Conservation (phyloP, 1,140 invertebrate genomes). For the Trichogramma pretiosum region DNA sequence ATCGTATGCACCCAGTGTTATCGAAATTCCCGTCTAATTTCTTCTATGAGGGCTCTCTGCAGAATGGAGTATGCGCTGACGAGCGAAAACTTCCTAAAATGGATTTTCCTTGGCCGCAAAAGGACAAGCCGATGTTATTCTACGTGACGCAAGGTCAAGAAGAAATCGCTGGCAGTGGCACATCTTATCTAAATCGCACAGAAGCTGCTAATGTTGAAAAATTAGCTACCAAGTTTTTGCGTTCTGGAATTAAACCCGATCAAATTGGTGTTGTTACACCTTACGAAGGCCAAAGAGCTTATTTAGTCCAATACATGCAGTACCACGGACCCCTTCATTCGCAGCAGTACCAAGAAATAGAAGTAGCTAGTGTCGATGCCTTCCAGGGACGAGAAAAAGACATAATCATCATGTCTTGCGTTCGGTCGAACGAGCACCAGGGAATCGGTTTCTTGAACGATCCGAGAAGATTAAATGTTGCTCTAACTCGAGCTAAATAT, state of each 20-base stretch:
- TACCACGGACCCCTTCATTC: slow-evolving; percentile 94
- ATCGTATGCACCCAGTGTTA: slow-evolving; percentile 96
- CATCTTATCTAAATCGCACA: slow-evolving; percentile 95
- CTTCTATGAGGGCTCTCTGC: slow-evolving; percentile 97
- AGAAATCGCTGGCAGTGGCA: slow-evolving; percentile 96
- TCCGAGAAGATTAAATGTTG: slow-evolving; percentile 94
- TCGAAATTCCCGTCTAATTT: slow-evolving; percentile 97
- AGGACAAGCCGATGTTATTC: slow-evolving; percentile 98
- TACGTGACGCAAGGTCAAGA: slow-evolving; percentile 97
- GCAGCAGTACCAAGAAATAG: slow-evolving; percentile 97
- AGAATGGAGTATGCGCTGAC: slow-evolving; percentile 96
- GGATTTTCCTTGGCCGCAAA: slow-evolving; percentile 96
- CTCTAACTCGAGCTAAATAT: slow-evolving; percentile 93
- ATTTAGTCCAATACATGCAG: slow-evolving; percentile 97
- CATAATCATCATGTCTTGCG: slow-evolving; percentile 97
- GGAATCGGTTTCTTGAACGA: slow-evolving; percentile 94
- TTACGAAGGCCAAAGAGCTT: slow-evolving; percentile 97
- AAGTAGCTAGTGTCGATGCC: slow-evolving; percentile 98
- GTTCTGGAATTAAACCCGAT: slow-evolving; percentile 91
- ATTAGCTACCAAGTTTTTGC: slow-evolving; percentile 85
- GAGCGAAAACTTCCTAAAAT: slow-evolving; percentile 83
- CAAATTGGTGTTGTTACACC: slow-evolving; percentile 99
- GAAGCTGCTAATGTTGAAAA: slow-evolving; percentile 99
- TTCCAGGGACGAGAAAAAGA: slow-evolving; percentile 98
- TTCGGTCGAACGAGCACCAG: slow-evolving; percentile 87